Base-by-base conservation (phyloP, 2,113 vertebrate species). In the Cariama cristata region DNA sequence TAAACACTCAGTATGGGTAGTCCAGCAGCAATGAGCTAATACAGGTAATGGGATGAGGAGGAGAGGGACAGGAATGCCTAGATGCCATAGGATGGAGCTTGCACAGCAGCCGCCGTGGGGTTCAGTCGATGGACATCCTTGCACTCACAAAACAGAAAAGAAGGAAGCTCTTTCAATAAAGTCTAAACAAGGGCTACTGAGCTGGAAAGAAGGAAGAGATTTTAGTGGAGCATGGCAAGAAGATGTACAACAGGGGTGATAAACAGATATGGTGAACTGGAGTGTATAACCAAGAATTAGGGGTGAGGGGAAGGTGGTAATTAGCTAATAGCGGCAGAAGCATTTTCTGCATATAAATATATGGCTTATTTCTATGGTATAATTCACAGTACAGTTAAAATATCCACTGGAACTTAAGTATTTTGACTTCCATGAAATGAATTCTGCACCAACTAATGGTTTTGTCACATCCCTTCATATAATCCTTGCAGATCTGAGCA, bases 401-500 rank as follows among this genome's bases (percentile, higher is more conserved):
- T 89, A 62, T 42, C 52, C 50, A 81, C 44, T 68, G 44, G 40
- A 52, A 45, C 18, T 38, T 40, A 63, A 71, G 45, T 77, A 67
- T 81, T 92, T 71, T 58, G 47, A 62, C 52, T 91, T 87, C 44
- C 35, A 26, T 33, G 14, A 55, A 80, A 23, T 63, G 40, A 92
- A 68, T 80, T 92, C 59, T 52, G 3, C 58, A 72, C 40, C 8
- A 71, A 2, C 19, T 55, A 71, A 76, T 21, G n/a, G 1, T 86
- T 92, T 93, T 93, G 47, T 77, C 42, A 69, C 9, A 69, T 77
- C 9, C 15, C 28, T 86, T 86, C 19, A 44, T 94, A 68, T 26
- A 85, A 60, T 88, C 69, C 26, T 95, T 90, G 74, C 49, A 91
- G 66, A 88, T 79, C 35, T 90, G 67, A 94, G 67, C 59, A 86